Evolutionary conservation across 2,888 invertebrate genomes (phyloP).

Genomic region (Orthosia cruda): DNA sequence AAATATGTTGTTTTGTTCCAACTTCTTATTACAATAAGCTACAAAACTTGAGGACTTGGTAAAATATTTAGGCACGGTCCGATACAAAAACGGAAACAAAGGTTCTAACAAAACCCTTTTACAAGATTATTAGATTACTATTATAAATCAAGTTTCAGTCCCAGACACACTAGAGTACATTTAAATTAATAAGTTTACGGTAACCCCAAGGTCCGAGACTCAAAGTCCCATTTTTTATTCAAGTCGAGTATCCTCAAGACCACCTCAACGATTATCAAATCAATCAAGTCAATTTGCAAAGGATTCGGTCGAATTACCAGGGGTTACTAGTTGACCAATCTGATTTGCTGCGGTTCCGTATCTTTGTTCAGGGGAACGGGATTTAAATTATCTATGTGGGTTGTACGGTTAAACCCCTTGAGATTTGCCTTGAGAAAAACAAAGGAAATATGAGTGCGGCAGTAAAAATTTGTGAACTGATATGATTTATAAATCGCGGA

Average conservation of each 20-base stretch:
- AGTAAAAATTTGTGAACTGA: constrained; percentile 1
- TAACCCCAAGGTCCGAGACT: constrained; percentile 14
- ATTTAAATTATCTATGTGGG: constrained; percentile 46
- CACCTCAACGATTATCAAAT: constrained; percentile 62
- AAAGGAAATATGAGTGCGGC: background rate
- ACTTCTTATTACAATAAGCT: background rate
- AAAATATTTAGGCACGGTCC: background rate
- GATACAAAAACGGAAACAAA: background rate
- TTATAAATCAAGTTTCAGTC: background rate
- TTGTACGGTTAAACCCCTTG: constrained; percentile 22
- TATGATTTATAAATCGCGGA: too few relatives aligned
- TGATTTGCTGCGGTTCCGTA: constrained; percentile 50
- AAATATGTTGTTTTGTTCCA: background rate
- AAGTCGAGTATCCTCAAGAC: constrained; percentile 14
- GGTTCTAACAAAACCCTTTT: constrained; percentile 1
- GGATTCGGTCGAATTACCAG: constrained; percentile 63
- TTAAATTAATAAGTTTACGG: constrained; percentile 22
- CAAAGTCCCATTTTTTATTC: constrained; percentile 35
- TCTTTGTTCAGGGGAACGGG: constrained; percentile 52
- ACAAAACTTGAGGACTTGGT: background rate
- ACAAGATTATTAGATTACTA: constrained; percentile 4
- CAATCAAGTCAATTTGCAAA: constrained; percentile 68
- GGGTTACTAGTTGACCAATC: constrained; percentile 61
- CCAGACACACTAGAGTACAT: constrained; percentile 12
- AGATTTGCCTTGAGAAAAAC: constrained; percentile 40